Evolutionary conservation across 2,888 invertebrate genomes (phyloP).

Genomic region (Sesia bembeciformis): DNA sequence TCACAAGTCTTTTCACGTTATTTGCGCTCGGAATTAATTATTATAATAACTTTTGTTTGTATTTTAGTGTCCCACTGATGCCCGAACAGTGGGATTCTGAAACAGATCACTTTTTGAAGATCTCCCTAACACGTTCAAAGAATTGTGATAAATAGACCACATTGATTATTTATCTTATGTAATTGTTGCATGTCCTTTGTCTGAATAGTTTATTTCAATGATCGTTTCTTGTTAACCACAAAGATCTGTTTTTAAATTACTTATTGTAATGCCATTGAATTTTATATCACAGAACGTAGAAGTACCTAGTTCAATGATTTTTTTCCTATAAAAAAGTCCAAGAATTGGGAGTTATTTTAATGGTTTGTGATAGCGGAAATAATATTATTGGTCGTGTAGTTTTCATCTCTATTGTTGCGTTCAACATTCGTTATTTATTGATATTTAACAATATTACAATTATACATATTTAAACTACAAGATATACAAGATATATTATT

Average conservation of each 20-base stretch:
- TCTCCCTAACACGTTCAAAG: no score
- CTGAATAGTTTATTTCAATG: no score
- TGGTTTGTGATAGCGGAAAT: not conserved
- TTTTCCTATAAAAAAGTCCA: constrained; percentile 55
- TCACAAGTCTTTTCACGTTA: constrained; percentile 20
- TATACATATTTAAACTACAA: no score
- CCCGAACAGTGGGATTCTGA: constrained; percentile 43
- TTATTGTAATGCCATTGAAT: constrained; percentile 8
- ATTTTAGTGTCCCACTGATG: constrained; percentile 29
- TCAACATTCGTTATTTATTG: no score
- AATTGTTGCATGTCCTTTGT: no score
- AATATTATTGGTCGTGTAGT: not conserved
- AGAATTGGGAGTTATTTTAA: constrained; percentile 36
- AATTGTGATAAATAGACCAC: no score
- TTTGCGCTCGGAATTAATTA: constrained; percentile 4
- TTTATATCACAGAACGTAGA: constrained; percentile 22
- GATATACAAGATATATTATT: no score
- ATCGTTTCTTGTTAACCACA: no score
- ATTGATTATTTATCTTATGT: no score
- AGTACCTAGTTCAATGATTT: constrained; percentile 59
- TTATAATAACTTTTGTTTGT: constrained; percentile 4
- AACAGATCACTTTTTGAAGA: not conserved
- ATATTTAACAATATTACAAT: no score
- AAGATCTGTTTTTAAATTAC: no score
- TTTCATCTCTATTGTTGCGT: not conserved